These are phyloP conservation scores for Phytoseiulus persimilis DNA, from an alignment of 2,888 invertebrate species.

Conservation along the genomic window DNA sequence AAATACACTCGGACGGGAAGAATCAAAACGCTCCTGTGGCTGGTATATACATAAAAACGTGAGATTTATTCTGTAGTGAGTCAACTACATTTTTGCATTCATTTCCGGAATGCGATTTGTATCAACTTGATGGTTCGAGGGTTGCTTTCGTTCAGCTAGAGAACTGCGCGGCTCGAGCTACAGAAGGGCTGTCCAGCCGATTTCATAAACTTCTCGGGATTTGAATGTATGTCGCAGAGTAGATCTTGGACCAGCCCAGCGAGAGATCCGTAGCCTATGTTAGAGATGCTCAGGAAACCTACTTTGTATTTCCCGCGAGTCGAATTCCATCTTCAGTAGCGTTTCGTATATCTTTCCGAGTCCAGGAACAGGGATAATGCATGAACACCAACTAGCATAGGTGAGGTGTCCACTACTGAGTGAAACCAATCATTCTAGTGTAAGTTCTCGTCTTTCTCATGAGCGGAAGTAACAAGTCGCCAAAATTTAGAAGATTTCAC, in stretches of 20 bases:
- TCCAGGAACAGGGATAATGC: no score
- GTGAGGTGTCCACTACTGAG: not conserved
- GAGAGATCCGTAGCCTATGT: no score
- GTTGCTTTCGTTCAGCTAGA: no score
- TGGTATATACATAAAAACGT: not conserved
- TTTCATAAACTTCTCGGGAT: not conserved
- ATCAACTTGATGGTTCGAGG: no score
- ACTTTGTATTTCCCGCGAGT: no score
- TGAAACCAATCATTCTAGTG: not conserved
- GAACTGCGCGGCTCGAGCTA: not conserved
- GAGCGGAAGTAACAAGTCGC: not conserved
- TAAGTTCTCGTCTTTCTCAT: not conserved
- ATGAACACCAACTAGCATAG: not conserved
- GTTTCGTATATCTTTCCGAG: no score
- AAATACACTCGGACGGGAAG: no score
- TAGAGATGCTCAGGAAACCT: no score
- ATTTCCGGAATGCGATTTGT: not conserved
- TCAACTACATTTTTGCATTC: not conserved
- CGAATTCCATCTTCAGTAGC: no score
- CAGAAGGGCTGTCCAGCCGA: not conserved
- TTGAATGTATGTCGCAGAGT: no score
- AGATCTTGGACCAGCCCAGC: no score
- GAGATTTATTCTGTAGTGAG: not conserved
- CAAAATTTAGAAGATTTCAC: no score
- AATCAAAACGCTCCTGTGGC: not conserved